Evolutionary conservation across 1,140 invertebrate species (phyloP), one percentile per base, ranked within the genome.

Genomic region (Brachionus paranguensis): DNA sequence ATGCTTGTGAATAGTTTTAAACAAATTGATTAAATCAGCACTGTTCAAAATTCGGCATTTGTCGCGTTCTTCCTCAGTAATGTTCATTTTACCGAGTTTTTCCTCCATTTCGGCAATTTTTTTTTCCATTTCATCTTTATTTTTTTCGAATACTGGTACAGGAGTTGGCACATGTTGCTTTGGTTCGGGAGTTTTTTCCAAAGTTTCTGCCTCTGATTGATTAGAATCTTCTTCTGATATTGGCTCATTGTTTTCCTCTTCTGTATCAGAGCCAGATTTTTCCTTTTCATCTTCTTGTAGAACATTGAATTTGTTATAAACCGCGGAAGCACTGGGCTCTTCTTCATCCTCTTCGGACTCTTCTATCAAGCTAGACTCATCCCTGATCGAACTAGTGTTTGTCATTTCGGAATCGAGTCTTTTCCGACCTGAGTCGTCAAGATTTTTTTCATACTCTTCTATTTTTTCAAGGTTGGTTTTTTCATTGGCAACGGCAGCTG

Each of bases 401-500:
- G 29, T 47, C 68, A 81, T 55, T 29, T 33, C 78, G 2, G 85
- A 85, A 43, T 85, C 85, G 17, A 41, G 78, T 53, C 70, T 70
- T 72, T 85, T 85, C 33, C 72, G 78, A 14, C 84, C 74, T 37
- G 72, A 45, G 60, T 78, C 84, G 27, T 85, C 78, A 11, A 14
- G 33, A 14, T 85, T 84, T 45, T 37, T 50, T 8, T 70, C 78
- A 50, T 85, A 68, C 47, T 84, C 84, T 41, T 85, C 84, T 24
- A 85, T 72, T 12, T 27, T 60, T 24, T 84, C 72, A 4, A 76
- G 10, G 33, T 50, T 86, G 24, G 85, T 89, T 60, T 86, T 85
- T 45, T 86, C 85, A 11, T 86, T 85, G 84, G 89, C 91, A 3
- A 90, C 89, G 3, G 90, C 84, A 3, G 95, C 95, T 14, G 94